Evolutionary conservation across 2,888 invertebrate species (phyloP).

Genomic region (Trypoxylon attenuatum): DNA sequence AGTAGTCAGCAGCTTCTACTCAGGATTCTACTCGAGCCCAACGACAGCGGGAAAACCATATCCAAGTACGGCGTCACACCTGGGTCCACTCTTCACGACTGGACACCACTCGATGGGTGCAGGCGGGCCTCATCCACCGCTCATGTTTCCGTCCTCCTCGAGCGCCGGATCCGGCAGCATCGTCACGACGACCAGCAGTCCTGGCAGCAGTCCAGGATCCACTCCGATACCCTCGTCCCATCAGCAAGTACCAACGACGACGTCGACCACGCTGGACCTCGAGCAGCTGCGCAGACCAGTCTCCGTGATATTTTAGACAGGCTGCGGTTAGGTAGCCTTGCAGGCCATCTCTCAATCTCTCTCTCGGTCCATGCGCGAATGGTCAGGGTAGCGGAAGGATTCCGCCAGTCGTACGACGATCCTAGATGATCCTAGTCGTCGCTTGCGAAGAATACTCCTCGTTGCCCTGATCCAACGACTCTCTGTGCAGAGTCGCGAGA

Average conservation of each 20-base stretch:
- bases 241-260: constrained; percentile 72
- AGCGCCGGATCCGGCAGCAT: constrained; percentile 29
- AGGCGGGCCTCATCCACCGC: constrained; percentile 76
- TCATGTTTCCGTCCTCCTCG: constrained; percentile 53
- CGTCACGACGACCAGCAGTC: constrained; percentile 53
- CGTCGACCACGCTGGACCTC: constrained; percentile 75
- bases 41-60: constrained; percentile 77
- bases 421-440: background rate
- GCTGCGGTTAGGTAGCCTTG: too few relatives aligned
- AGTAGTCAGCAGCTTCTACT: constrained; percentile 82
- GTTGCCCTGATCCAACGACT: background rate
- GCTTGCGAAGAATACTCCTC: too few relatives aligned
- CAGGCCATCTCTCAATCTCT: background rate
- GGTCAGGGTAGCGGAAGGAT: background rate
- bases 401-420: background rate
- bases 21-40: constrained; percentile 78
- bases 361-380: background rate
- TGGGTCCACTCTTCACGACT: constrained; percentile 47
- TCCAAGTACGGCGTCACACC: constrained; percentile 39
- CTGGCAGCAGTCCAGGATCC: constrained; percentile 62
- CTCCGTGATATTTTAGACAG: constrained; percentile 81
- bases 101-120: constrained; percentile 74
- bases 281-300: constrained; percentile 82
- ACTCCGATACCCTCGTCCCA: constrained; percentile 55
- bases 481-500: too few relatives aligned